Percentiles rank a stretch among this genome's conserved stretches.
These are phyloP conservation scores for Philopotamus ludificatus DNA, from an alignment of 1,140 invertebrate genomes.

Conservation along the genomic window DNA sequence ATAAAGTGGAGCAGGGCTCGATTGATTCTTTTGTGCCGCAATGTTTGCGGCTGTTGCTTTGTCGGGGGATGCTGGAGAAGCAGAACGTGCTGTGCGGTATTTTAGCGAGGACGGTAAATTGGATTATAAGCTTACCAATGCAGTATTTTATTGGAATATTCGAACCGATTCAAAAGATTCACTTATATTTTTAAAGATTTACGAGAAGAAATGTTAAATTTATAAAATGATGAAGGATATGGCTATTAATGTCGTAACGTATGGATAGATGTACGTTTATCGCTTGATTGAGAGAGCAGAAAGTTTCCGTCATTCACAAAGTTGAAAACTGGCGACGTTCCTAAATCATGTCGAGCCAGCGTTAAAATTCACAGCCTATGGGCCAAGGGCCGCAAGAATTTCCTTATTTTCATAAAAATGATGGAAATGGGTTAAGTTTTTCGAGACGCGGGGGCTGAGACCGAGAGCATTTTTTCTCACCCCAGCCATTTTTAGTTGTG, in stretches of 20 bases:
- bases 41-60: too few species aligned
- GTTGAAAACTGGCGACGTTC: constrained; percentile 34
- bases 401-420: constrained; percentile 41
- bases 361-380: constrained; percentile 11
- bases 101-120: too few species aligned
- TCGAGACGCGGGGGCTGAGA: too few species aligned
- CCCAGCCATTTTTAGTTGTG: not conserved
- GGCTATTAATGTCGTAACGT: not conserved
- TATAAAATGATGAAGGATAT: too few species aligned
- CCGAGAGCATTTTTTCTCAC: not conserved
- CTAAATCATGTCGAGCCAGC: constrained; percentile 28
- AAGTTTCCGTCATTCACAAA: constrained; percentile 6
- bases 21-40: too few species aligned
- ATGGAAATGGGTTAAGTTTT: constrained; percentile 37
- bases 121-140: too few species aligned
- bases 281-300: constrained; percentile 21
- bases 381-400: constrained; percentile 5
- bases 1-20: too few species aligned
- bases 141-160: too few species aligned
- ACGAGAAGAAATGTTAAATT: too few species aligned
- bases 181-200: not conserved
- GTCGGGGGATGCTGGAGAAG: too few species aligned
- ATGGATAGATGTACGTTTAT: not conserved
- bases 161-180: not conserved
- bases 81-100: too few species aligned